Percentiles rank a stretch among this genome's conserved stretches.
These are phyloP conservation scores for Agrilus cyanescens DNA, from an alignment of 2,888 invertebrate genomes.

Conservation along the genomic window DNA sequence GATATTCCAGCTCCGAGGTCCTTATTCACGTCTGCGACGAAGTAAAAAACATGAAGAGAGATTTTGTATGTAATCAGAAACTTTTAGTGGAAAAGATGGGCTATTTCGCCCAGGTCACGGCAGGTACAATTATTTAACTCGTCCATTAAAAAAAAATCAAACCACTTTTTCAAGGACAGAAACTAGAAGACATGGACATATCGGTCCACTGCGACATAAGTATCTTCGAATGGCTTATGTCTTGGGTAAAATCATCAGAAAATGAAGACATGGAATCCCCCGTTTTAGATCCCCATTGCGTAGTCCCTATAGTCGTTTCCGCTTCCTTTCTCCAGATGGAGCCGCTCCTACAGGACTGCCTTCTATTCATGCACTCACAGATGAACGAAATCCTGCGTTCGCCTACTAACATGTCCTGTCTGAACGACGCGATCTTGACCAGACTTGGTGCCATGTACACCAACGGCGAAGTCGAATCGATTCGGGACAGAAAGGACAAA, in stretches of 20 bases:
- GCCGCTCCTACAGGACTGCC: constrained; percentile 72
- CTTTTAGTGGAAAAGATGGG: constrained; percentile 86
- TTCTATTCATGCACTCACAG: constrained; percentile 75
- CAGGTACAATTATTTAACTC: constrained; percentile 35
- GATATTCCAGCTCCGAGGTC: constrained; percentile 49
- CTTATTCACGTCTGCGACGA: constrained; percentile 94
- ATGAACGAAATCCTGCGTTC: constrained; percentile 79
- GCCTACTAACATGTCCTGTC: constrained; percentile 75
- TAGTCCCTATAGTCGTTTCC: constrained; percentile 82
- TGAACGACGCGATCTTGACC: constrained; percentile 66
- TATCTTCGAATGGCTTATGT: constrained; percentile 94
- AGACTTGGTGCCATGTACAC: constrained; percentile 79
- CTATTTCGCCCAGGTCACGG: constrained; percentile 84
- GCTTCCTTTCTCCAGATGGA: constrained; percentile 95
- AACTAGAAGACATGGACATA: constrained; percentile 85
- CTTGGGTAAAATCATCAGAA: constrained; percentile 78
- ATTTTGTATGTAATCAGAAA: constrained; percentile 80
- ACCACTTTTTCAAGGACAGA: constrained; percentile 41
- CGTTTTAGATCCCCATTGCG: constrained; percentile 64
- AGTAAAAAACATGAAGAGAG: constrained; percentile 76
- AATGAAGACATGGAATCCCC: constrained; percentile 47
- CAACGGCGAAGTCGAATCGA: constrained; percentile 72
- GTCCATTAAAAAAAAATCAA: neutral
- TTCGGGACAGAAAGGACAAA: constrained; percentile 81
- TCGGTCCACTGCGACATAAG: constrained; percentile 93